A percentile compares a stretch with the other conserved stretches of the same genome.
These are phyloP conservation scores for Psittacula derbiana DNA, from an alignment of 2,797 vertebrate species.

Conservation along the genomic window DNA sequence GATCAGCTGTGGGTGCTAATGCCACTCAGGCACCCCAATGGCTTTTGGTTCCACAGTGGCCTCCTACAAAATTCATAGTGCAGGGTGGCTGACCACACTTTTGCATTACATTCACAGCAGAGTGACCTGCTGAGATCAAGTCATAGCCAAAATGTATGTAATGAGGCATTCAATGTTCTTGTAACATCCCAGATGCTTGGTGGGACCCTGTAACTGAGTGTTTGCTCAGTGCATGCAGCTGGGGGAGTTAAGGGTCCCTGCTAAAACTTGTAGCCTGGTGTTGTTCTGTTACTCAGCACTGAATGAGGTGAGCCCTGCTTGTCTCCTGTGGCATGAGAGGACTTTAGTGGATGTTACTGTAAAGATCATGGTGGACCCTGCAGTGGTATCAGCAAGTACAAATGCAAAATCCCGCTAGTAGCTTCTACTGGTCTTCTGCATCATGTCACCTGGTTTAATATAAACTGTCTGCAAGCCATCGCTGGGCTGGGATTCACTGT, in stretches of 20 bases:
- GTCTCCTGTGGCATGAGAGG: fast-evolving
- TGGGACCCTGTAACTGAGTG: background rate
- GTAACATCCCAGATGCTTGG: background rate
- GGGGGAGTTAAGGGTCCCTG: background rate
- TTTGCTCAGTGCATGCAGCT: fast-evolving
- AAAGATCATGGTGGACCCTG: background rate
- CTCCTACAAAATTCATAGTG: background rate
- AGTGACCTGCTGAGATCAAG: fast-evolving
- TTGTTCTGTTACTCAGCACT: fast-evolving
- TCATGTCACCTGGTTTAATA: background rate
- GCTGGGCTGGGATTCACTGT: background rate
- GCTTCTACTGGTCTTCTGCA: background rate
- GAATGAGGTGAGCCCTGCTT: fast-evolving
- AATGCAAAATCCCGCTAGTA: background rate
- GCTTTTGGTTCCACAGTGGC: fast-evolving
- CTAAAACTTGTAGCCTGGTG: background rate
- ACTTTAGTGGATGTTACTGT: background rate
- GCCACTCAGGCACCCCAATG: background rate
- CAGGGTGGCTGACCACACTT: background rate
- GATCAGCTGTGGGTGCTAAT: fast-evolving
- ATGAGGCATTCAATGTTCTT: fast-evolving
- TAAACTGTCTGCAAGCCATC: background rate
- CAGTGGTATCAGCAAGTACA: background rate
- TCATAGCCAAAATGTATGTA: fast-evolving
- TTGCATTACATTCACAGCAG: background rate